A percentile compares a stretch with the other conserved stretches of the same genome.
Conservation (phyloP, 2,113 vertebrate genomes). For the Carassius carassius region DNA sequence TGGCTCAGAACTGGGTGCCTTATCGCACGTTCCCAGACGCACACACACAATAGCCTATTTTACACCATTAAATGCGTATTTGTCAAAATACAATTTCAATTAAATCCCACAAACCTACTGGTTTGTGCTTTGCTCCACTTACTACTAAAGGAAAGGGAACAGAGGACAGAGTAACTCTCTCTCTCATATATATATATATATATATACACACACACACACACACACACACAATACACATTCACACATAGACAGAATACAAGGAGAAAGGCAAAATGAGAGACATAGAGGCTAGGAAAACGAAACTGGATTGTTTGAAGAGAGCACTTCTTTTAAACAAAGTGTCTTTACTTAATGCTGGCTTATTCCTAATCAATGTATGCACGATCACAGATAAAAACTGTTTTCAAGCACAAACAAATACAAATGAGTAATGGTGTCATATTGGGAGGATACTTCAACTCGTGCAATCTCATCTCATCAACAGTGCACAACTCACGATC, state of each 20-base stretch:
- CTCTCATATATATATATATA: conserved; percentile 14
- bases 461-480: background rate
- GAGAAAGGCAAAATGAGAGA: background rate
- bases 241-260: background rate
- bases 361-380: conserved; percentile 1
- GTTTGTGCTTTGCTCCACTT: conserved; percentile 57
- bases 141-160: conserved; percentile 56
- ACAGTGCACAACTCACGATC: background rate
- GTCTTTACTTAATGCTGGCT: background rate
- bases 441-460: background rate
- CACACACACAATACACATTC: background rate
- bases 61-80: conserved; percentile 80
- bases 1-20: conserved; percentile 74
- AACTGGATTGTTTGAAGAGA: conserved; percentile 38
- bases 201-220: background rate
- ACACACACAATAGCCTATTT: conserved; percentile 77
- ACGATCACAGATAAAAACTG: background rate
- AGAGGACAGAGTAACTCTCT: conserved; percentile 36
- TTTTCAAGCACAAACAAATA: background rate
- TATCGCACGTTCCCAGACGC: conserved; percentile 76
- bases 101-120: conserved; percentile 67
- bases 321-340: conserved; percentile 19
- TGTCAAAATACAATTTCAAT: conserved; percentile 82
- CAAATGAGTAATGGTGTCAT: background rate
- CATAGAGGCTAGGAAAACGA: background rate